Conservation (phyloP, 1,140 invertebrate species). For the Drosophila tropicalis region DNA sequence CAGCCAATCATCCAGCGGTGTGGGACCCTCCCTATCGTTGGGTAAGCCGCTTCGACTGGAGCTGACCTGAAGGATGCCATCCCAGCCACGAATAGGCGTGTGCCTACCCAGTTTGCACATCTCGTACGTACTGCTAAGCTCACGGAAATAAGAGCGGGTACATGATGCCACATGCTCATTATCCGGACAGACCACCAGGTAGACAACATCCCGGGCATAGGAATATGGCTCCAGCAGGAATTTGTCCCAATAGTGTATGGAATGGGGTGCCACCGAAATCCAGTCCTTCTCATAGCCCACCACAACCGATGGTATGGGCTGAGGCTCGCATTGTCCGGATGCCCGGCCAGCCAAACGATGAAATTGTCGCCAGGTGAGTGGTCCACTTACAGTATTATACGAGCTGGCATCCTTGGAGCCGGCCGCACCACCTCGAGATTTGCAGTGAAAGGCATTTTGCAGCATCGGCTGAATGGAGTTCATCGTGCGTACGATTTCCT, state of each 20-base stretch:
- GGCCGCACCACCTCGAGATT: constrained; percentile 88
- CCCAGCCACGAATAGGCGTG: constrained; percentile 92
- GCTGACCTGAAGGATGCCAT: constrained; percentile 95
- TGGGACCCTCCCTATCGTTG: constrained; percentile 22
- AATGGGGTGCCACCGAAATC: constrained; percentile 95
- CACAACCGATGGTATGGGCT: constrained; percentile 96
- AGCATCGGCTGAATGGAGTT: constrained; percentile 94
- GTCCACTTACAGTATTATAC: constrained; percentile 91
- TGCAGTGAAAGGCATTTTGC: constrained; percentile 97
- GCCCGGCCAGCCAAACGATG: constrained; percentile 96
- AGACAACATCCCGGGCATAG: constrained; percentile 95
- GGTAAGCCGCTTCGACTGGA: constrained; percentile 2
- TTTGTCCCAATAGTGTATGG: constrained; percentile 97
- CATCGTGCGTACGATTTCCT: constrained; percentile 96
- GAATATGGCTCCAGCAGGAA: constrained; percentile 96
- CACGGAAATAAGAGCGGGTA: constrained; percentile 94
- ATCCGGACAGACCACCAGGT: constrained; percentile 97
- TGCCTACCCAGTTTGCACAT: constrained; percentile 95
- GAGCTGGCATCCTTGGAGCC: constrained; percentile 88
- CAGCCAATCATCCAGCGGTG: constrained; percentile 94
- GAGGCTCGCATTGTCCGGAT: constrained; percentile 97
- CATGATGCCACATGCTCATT: constrained; percentile 92
- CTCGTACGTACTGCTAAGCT: constrained; percentile 96
- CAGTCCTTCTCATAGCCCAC: constrained; percentile 98
- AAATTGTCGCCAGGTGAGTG: constrained; percentile 98